Evolutionary conservation across 2,888 invertebrate species (phyloP), one percentile per base, ranked within the genome.

Genomic region (Hermaeophaga mercurialis): DNA sequence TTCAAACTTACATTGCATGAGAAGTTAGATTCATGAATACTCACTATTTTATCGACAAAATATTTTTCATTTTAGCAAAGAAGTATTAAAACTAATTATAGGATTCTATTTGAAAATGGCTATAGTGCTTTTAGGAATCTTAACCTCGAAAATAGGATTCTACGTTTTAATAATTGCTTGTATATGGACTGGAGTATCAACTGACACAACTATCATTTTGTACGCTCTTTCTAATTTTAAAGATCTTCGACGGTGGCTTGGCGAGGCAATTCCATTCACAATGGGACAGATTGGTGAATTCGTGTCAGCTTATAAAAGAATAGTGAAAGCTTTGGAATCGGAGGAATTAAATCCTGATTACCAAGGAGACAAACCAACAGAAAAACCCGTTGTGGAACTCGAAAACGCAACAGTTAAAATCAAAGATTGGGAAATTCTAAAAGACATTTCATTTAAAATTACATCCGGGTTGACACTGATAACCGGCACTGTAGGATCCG

Each of bases 201-300:
- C 66, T 1, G 62, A 65, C 9, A 70, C 71, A 9, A 68, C 70
- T 57, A 38, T 61, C 4, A 62, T 59, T 58, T 67, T 60, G 26
- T 69, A 46, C 48, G 62, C 46, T 44, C 62, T 34, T 62, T 57
- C 49, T 53, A 67, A 55, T 33, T 66, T 58, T 45, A 54, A 28
- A 47, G 69, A 53, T 33, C 6, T 22, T 22, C 6, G 6, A 3
- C 22, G 6, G 22, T 5, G 3, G 22, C 22, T 22, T 15, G n/a
- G n/a, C n/a, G n/a, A n/a, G n/a, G 91, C 91, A 77, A 90, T 96
- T 67, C 95, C 96, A 0, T 88, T 89, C 79, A 90, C 87, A 43
- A 69, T 71, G 46, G 59, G 61, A 7, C 61, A 64, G 48, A 50
- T 61, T 1, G 72, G 70, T 1, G 72, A 72, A 56, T 24, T 71